Percentiles rank a stretch among this genome's conserved stretches.
These are phyloP conservation scores for Pachypeltis micranthus DNA, from an alignment of 1,140 invertebrate genomes.

Conservation along the genomic window DNA sequence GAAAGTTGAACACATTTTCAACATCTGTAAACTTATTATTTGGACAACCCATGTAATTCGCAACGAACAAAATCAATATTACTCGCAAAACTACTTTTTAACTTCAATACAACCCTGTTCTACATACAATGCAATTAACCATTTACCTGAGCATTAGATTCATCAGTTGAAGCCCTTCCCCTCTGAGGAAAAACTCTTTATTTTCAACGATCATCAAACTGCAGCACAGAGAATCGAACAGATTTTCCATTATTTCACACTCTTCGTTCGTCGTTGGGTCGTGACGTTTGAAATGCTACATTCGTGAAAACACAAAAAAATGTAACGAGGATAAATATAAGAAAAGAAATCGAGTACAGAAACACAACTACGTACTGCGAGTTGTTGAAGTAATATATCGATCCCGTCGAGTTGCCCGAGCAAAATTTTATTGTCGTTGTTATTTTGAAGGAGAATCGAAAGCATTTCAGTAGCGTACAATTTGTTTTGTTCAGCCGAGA, in stretches of 20 bases:
- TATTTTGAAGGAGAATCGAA: conserved; percentile 87
- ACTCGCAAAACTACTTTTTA: too few relatives aligned
- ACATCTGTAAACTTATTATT: too few relatives aligned
- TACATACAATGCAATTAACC: too few relatives aligned
- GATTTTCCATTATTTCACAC: conserved; percentile 96
- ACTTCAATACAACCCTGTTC: too few relatives aligned
- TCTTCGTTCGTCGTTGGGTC: conserved; percentile 85
- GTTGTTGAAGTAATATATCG: conserved; percentile 87
- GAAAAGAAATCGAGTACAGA: not conserved
- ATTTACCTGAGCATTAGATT: conserved; percentile 88
- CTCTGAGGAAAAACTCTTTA: conserved; percentile 81
- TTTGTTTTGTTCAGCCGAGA: conserved; percentile 92
- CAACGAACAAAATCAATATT: too few relatives aligned
- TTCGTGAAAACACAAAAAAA: conserved; percentile 13
- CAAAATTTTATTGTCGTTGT: conserved; percentile 66
- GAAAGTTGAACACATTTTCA: too few relatives aligned
- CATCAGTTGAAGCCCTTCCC: conserved; percentile 94
- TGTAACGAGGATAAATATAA: not conserved
- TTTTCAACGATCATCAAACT: conserved; percentile 79
- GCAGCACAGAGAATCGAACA: conserved; percentile 92
- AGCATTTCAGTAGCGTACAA: conserved; percentile 92
- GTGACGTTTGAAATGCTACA: conserved; percentile 83
- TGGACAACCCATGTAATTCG: too few relatives aligned
- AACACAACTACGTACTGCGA: conserved; percentile 55
- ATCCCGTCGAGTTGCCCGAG: conserved; percentile 91